phyloP scores from a whole-genome alignment of 2,113 vertebrate species.

The Numenius arquata region DNA sequence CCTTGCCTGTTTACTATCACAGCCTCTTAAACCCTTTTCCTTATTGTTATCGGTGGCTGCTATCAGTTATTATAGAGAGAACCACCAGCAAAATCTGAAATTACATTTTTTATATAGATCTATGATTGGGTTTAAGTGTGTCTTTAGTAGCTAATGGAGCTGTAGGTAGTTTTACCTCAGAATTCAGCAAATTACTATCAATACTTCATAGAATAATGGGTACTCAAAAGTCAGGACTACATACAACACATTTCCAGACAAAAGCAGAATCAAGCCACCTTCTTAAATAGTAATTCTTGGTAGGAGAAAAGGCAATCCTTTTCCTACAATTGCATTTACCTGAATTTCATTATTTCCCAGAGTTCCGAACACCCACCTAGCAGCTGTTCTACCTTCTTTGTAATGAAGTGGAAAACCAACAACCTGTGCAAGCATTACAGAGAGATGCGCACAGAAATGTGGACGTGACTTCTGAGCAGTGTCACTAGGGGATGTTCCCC shows the following conservation, averaged over 20 bases:
- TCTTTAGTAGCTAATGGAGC: background rate
- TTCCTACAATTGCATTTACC: background rate
- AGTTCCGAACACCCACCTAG: background rate
- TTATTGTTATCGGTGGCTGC: background rate
- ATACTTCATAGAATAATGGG: background rate
- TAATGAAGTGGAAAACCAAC: background rate
- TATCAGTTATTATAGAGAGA: background rate
- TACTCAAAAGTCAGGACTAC: background rate
- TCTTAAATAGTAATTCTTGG: background rate
- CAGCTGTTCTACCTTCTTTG: background rate
- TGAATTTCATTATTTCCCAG: background rate
- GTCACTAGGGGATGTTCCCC: background rate
- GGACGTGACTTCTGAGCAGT: background rate
- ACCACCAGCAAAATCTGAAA: background rate
- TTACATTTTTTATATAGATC: background rate
- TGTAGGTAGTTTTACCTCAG: background rate
- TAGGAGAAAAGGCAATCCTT: background rate
- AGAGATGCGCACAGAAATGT: background rate
- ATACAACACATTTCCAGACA: background rate
- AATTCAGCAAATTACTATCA: background rate
- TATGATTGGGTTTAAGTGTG: background rate
- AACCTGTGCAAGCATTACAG: background rate
- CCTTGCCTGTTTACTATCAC: background rate
- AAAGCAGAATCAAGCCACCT: background rate
- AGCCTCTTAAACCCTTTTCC: background rate